Percentiles rank a stretch among this genome's conserved stretches.
Conservation (phyloP, 1,140 invertebrate genomes). For the Caenorhabditis elegans region WBcel235 BX284602.5:8669501-8670000, state of each 20-base stretch:
- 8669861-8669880: neutral
- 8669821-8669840: slow-evolving; percentile 42
- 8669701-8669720: slow-evolving; percentile 37
- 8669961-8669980: too few species aligned
- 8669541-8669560: slow-evolving; percentile 49
- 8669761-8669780: neutral
- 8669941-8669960: too few species aligned
- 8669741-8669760: slow-evolving; percentile 7
- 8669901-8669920: too few species aligned
- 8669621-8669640: slow-evolving; percentile 35
- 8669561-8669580: slow-evolving; percentile 43
- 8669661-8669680: too few species aligned
- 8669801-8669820: neutral
- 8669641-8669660: too few species aligned
- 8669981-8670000: too few species aligned
- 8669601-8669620: slow-evolving; percentile 42
- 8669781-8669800: neutral
- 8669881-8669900: too few species aligned
- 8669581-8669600: slow-evolving; percentile 46
- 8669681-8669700: slow-evolving; percentile 36
- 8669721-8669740: slow-evolving; percentile 23
- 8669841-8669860: slow-evolving; percentile 33
- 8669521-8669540: slow-evolving; percentile 43
- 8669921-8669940: too few species aligned
- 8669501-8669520: slow-evolving; percentile 47